These are phyloP conservation scores for Benitochromis conjunctus DNA, from an alignment of 2,113 vertebrate species.

Conservation along the genomic window DNA sequence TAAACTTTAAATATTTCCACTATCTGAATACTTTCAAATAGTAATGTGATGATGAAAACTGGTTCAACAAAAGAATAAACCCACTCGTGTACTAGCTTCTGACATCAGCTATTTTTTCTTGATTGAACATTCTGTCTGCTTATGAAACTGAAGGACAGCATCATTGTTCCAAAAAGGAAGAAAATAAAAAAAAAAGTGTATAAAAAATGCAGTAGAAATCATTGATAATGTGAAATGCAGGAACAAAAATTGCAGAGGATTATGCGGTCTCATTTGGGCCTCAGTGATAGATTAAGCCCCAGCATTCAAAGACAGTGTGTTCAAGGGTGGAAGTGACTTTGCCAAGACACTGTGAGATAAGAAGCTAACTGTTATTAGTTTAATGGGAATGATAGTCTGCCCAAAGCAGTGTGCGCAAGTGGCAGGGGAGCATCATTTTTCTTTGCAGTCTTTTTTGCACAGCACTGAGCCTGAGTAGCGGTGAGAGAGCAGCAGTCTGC, in stretches of 20 bases:
- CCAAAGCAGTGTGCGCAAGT: slow-evolving; percentile 39
- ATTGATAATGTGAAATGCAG: slow-evolving; percentile 15
- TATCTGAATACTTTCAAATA: not conserved
- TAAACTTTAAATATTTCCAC: not conserved
- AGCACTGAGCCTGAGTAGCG: not conserved
- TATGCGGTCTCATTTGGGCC: slow-evolving; percentile 36
- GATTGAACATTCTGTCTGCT: not conserved
- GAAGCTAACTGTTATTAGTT: slow-evolving; percentile 63
- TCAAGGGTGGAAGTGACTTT: slow-evolving; percentile 66
- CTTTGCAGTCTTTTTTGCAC: slow-evolving; percentile 10
- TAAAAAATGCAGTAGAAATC: slow-evolving; percentile 1
- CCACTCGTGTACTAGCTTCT: not conserved
- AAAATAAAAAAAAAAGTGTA: not conserved
- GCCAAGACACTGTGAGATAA: slow-evolving; percentile 63
- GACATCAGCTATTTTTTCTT: not conserved
- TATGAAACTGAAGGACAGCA: slow-evolving; percentile 3
- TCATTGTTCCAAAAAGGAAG: not conserved
- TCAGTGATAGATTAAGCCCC: slow-evolving; percentile 43
- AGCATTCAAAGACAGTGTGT: slow-evolving; percentile 48
- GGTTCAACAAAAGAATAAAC: not conserved
- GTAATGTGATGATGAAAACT: not conserved
- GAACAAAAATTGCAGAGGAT: slow-evolving; percentile 43
- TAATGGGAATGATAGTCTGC: slow-evolving; percentile 58
- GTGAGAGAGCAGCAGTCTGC: not conserved
- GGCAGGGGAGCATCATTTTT: slow-evolving; percentile 33